Conservation (phyloP, 92 coral and sea anemone genomes). For the Zoanthus gigantus region DNA sequence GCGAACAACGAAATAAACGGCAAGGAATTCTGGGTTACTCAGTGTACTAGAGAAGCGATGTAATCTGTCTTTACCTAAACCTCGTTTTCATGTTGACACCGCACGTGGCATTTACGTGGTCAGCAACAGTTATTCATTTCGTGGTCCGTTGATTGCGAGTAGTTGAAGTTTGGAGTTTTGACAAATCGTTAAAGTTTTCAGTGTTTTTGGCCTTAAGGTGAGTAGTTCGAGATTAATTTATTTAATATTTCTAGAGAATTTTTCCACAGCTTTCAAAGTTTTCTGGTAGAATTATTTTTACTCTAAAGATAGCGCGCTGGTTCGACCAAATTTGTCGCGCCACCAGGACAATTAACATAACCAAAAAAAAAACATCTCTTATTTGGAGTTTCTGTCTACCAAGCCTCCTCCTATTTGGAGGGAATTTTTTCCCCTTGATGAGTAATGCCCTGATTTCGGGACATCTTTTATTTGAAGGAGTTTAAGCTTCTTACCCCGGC, state of each 20-base stretch:
- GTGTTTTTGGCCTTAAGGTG: conserved; percentile 15
- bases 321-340: conserved; percentile 20
- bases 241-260: neutral
- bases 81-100: no score
- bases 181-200: neutral
- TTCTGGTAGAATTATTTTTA: conserved; percentile 34
- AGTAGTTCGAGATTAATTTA: conserved; percentile 20
- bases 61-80: no score
- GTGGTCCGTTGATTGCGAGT: no score
- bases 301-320: conserved; percentile 25
- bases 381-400: conserved; percentile 30
- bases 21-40: no score
- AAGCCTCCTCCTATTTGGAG: conserved; percentile 12
- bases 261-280: conserved; percentile 37
- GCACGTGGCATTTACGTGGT: neutral
- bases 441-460: neutral
- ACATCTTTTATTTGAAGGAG: neutral
- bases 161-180: neutral
- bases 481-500: neutral
- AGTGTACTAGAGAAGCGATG: no score
- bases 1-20: no score
- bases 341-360: conserved; percentile 38
- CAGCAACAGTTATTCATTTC: conserved; percentile 1
- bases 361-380: neutral
- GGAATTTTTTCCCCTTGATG: neutral